A percentile compares a stretch with the other conserved stretches of the same genome.
Conservation (phyloP, 2,113 vertebrate genomes). For the Tauraco erythrolophus region DNA sequence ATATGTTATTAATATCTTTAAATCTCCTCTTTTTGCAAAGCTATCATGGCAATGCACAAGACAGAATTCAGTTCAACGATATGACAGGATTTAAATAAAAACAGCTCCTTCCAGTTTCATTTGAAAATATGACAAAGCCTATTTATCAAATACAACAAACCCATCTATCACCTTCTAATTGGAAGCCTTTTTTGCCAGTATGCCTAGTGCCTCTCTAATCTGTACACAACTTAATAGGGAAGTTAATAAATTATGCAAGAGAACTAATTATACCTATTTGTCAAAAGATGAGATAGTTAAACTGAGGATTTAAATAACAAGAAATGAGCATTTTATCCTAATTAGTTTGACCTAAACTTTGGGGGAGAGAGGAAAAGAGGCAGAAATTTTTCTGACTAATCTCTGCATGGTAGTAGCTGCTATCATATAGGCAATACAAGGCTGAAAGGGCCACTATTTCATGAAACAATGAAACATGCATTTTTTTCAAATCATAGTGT, state of each 20-base stretch:
- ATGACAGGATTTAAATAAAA: slow-evolving; percentile 27
- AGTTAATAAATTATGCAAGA: slow-evolving; percentile 77
- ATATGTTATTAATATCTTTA: background rate
- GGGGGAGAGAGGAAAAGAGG: slow-evolving; percentile 19
- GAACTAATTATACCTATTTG: slow-evolving; percentile 78
- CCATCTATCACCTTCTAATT: slow-evolving; percentile 72
- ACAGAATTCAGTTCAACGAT: background rate
- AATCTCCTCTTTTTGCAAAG: background rate
- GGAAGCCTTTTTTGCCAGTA: slow-evolving; percentile 48
- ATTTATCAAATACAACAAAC: slow-evolving; percentile 63
- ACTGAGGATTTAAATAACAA: slow-evolving; percentile 59
- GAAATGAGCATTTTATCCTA: slow-evolving; percentile 68
- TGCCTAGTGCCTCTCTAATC: slow-evolving; percentile 60
- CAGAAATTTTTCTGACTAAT: slow-evolving; percentile 10
- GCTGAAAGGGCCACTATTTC: background rate
- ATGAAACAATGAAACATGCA: background rate
- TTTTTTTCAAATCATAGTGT: background rate
- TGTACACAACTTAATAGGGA: slow-evolving; percentile 61
- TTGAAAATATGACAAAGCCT: slow-evolving; percentile 61
- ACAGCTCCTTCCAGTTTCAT: slow-evolving; percentile 2
- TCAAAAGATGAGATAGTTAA: slow-evolving; percentile 70
- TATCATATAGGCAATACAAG: background rate
- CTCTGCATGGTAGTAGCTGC: background rate
- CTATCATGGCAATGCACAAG: background rate
- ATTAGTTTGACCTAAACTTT: slow-evolving; percentile 72